Evolutionary conservation across 1,140 invertebrate genomes (phyloP).

Genomic region (Bombyx mori): DNA sequence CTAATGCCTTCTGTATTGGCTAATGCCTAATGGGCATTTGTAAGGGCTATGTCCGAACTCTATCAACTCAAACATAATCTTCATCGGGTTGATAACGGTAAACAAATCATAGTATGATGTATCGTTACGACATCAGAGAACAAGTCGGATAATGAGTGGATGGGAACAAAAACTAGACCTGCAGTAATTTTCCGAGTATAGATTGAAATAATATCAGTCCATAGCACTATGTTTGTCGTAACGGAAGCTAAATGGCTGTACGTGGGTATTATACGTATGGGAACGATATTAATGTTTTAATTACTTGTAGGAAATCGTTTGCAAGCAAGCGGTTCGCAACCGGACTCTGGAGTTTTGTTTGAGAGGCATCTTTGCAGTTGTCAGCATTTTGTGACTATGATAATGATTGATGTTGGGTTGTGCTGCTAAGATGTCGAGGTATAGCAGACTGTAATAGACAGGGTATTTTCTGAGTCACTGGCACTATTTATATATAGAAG

Average conservation of each 20-base stretch:
- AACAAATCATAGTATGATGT: too few species aligned
- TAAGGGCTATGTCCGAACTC: too few species aligned
- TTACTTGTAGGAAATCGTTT: too few species aligned
- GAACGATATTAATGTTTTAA: too few species aligned
- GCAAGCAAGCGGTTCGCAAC: not conserved
- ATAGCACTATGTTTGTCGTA: constrained; percentile 55
- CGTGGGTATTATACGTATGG: not conserved
- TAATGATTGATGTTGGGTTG: not conserved
- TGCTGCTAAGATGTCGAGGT: not conserved
- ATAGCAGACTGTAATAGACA: too few species aligned
- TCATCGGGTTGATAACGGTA: too few species aligned
- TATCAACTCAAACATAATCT: too few species aligned
- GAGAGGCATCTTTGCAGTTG: too few species aligned
- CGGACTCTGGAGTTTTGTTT: constrained; percentile 1
- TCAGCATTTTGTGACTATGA: not conserved
- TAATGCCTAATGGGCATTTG: too few species aligned
- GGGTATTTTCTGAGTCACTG: too few species aligned
- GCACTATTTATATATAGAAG: too few species aligned
- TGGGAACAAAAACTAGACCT: constrained; percentile 5
- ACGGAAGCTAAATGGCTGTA: constrained; percentile 43
- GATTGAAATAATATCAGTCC: constrained; percentile 43
- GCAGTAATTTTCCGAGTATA: constrained; percentile 60
- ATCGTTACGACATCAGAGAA: constrained; percentile 1
- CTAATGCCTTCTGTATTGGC: too few species aligned
- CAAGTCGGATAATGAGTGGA: constrained; percentile 1